Base-by-base conservation (phyloP, 2,113 vertebrate genomes). In the Melanostigma gelatinosum region DNA sequence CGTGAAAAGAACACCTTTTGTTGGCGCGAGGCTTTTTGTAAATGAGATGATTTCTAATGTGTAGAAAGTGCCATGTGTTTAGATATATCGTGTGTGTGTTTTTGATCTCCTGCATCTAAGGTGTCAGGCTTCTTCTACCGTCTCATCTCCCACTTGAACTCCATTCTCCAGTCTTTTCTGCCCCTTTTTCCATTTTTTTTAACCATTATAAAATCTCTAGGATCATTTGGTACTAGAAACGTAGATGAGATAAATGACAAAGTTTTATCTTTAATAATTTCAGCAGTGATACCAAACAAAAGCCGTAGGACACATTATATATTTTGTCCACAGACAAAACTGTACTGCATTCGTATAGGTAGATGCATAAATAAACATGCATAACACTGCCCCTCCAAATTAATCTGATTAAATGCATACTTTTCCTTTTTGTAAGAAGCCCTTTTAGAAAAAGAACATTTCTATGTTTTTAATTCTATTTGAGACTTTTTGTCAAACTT, bases 1-100 rank as follows among this genome's bases (percentile, higher is more conserved):
- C 22, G 46, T 88, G 89, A 88, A 93, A 94, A 85, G 79, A 87
- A 90, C 79, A 78, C 84, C 84, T 91, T 93, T 93, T 18, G 92
- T 89, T 87, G 50, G 48, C 72, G 80, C 29, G 3, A 13, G 63
- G 84, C 80, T 86, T 93, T 34, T 93, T 88, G 85, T 92, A 82
- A 87, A 91, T 55, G 78, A 84, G 87, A 90, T 85, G 79, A 77
- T 92, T 88, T 91, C 75, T 91, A 92, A 94, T 92, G 84, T 90
- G 73, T 73, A 82, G 72, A 87, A 88, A 86, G 88, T 82, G 88
- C 66, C 70, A 61, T 73, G 80, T 87, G 85, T 91, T 88, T 84
- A 80, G 85, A 87, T 32, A 48, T 34, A 75, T 42, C 44, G 5
- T 58, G 48, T 64, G 58, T 50, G 82, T 77, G 60, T 77, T 72